Base-by-base conservation (phyloP, 2,797 vertebrate genomes). In the Phataginus tricuspis region DNA sequence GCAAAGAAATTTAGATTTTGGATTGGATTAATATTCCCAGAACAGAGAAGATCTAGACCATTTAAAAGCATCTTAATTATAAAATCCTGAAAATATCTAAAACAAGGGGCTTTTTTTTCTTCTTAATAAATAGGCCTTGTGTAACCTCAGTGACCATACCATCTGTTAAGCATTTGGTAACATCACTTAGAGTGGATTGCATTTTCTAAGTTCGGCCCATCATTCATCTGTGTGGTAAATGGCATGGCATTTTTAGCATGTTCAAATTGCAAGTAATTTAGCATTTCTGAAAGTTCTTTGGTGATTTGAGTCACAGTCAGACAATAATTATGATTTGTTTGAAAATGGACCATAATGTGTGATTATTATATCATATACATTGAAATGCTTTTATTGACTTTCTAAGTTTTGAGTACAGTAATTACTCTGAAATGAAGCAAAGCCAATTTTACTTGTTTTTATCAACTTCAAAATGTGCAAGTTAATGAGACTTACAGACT, bases 291-390 rank as follows among this genome's bases (percentile, higher is more conserved):
- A 97, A 97, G 63, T 71, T 68, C 83, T 14, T 80, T 95, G 83
- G 78, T 91, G 91, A 61, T 61, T 80, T 61, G 64, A 91, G 1
- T 92, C 82, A 78, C n/a, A 53, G 80, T 97, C 86, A 87, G 78
- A 66, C 39, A 96, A 66, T 93, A 94, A 97, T 96, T 96, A 94
- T 63, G 85, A 97, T 97, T 91, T 97, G 91, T 97, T 98, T 97
- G 95, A 97, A 96, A 97, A 97, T 96, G 86, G 80, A 83, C 53
- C 45, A 71, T 95, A 95, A 90, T 93, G 59, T 0, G 0, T 87
- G 84, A 83, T 96, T 97, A 97, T 93, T 96, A n/a, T 91, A 87
- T 95, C 93, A 84, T 63, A 87, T 95, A 93, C 72, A 94, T 83
- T 95, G 94, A 96, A 86, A 86, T 96, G 19, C 51, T 93, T 94